These are phyloP conservation scores for Rhabdophis nuchalis DNA, from an alignment of 2,797 vertebrate species.

Conservation along the genomic window DNA sequence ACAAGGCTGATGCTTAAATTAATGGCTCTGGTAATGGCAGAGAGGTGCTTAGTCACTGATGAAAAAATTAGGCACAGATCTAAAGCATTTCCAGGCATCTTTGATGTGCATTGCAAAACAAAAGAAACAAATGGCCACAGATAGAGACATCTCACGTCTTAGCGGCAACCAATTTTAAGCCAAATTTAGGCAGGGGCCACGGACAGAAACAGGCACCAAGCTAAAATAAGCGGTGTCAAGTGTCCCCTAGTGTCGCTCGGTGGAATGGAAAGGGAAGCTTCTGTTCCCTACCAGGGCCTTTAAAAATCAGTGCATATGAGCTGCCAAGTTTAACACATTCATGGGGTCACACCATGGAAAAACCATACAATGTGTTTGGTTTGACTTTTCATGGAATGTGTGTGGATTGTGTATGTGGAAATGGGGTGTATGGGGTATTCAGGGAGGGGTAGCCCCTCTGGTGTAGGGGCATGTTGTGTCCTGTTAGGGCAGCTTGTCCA, in stretches of 20 bases:
- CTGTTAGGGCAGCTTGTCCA: too few relatives aligned
- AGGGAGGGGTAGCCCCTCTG: too few relatives aligned
- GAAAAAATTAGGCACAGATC: conserved; percentile 38
- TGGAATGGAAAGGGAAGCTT: neutral
- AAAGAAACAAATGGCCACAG: neutral
- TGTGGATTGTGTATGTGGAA: neutral
- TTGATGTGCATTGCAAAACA: neutral
- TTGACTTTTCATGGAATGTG: neutral
- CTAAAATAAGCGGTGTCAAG: neutral
- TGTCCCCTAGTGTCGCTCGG: neutral
- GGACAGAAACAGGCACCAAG: conserved; percentile 9
- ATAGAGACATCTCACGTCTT: neutral
- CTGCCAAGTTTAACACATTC: neutral
- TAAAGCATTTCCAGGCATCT: conserved; percentile 27
- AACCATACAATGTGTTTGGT: neutral
- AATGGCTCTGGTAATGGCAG: conserved; percentile 56
- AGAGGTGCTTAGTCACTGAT: conserved; percentile 60
- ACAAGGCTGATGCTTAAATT: conserved; percentile 53
- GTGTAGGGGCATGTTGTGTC: too few relatives aligned
- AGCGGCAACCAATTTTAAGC: conserved; percentile 31
- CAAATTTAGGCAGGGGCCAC: neutral
- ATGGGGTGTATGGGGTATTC: too few relatives aligned
- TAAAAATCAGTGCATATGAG: conserved; percentile 24
- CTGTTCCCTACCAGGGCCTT: conserved; percentile 14
- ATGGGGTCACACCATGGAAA: neutral